A percentile compares a stretch with the other conserved stretches of the same genome.
phyloP scores from a whole-genome alignment of 2,888 invertebrate genomes.

The Melinaea marsaeus region DNA sequence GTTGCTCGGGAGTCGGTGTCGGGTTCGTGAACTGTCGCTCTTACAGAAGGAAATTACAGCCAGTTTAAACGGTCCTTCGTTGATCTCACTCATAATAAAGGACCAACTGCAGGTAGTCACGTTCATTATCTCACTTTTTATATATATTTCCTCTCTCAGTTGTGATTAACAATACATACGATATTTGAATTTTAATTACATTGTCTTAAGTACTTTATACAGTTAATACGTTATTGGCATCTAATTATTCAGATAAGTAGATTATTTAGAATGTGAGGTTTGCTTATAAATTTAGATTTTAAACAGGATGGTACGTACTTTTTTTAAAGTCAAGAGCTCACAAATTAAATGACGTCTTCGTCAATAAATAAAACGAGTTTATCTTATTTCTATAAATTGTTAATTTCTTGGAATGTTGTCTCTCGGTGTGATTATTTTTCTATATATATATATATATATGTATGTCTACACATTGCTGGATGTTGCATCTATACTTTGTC shows the following conservation, averaged over 20 bases:
- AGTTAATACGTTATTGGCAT: neutral
- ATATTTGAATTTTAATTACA: slow-evolving; percentile 1
- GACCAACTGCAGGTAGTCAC: slow-evolving; percentile 38
- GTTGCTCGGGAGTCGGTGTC: slow-evolving; percentile 30
- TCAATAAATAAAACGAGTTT: too few relatives aligned
- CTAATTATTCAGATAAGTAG: too few relatives aligned
- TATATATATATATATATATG: slow-evolving; percentile 1
- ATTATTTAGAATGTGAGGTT: too few relatives aligned
- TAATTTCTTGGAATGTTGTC: neutral
- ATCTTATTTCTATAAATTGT: neutral
- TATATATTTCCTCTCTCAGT: slow-evolving; percentile 3
- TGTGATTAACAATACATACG: neutral
- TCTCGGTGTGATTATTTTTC: neutral
- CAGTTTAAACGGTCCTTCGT: slow-evolving; percentile 29
- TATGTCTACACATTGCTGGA: neutral
- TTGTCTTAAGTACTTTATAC: neutral
- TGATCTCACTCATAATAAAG: slow-evolving; percentile 33
- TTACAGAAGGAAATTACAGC: slow-evolving; percentile 32
- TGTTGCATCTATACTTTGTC: slow-evolving; percentile 3
- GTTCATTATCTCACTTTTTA: slow-evolving; percentile 34
- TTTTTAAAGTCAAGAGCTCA: too few relatives aligned
- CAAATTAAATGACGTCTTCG: too few relatives aligned
- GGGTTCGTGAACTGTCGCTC: slow-evolving; percentile 34
- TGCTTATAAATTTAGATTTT: too few relatives aligned
- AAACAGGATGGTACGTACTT: too few relatives aligned